Conservation (phyloP, 2,888 invertebrate genomes). For the Chloromyia formosa region DNA sequence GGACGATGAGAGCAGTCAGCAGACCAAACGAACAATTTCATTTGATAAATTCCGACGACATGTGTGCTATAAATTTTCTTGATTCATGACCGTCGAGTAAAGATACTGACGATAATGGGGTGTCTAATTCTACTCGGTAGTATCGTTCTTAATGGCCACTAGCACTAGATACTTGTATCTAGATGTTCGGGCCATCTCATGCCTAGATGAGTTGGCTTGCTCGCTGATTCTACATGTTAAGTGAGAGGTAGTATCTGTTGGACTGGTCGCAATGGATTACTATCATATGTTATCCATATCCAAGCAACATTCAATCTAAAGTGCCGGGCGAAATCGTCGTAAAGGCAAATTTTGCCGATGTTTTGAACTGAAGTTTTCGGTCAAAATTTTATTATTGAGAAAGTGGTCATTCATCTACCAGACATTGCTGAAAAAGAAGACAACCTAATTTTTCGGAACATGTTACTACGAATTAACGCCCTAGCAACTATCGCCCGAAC, state of each 20-base stretch:
- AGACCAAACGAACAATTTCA: constrained; percentile 45
- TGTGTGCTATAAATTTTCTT: constrained; percentile 51
- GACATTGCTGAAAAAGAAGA: too few relatives aligned
- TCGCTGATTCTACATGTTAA: not conserved
- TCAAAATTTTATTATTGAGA: too few relatives aligned
- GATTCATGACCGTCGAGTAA: constrained; percentile 47
- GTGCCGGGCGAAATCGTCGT: not conserved
- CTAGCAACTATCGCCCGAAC: too few relatives aligned
- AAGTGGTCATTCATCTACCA: too few relatives aligned
- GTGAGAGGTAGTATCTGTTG: not conserved
- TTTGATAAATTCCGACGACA: constrained; percentile 51
- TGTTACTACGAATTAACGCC: too few relatives aligned
- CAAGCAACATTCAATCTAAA: constrained; percentile 15
- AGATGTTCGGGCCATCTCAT: not conserved
- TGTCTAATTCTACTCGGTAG: constrained; percentile 48
- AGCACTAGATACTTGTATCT: constrained; percentile 17
- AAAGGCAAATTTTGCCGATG: constrained; percentile 24
- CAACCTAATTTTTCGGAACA: too few relatives aligned
- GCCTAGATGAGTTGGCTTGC: not conserved
- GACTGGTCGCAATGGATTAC: constrained; percentile 15
- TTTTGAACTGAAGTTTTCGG: too few relatives aligned
- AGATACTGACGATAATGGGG: constrained; percentile 51
- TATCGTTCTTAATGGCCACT: constrained; percentile 38
- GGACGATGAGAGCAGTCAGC: constrained; percentile 1
- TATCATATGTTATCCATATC: constrained; percentile 17